These are phyloP conservation scores for Tachystola acroxantha DNA, from an alignment of 2,888 invertebrate species.

Conservation along the genomic window DNA sequence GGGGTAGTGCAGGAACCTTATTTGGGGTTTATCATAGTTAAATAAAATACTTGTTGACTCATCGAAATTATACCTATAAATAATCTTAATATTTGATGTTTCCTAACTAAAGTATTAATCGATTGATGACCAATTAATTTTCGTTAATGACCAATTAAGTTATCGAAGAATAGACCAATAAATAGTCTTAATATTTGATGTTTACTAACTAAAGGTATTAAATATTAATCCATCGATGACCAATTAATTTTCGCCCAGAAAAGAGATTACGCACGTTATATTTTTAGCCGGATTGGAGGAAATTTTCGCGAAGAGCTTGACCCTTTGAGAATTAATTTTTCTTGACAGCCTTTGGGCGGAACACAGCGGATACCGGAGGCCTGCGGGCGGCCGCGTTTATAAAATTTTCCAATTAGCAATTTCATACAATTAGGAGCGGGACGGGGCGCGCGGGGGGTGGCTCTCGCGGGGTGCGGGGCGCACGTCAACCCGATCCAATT, in stretches of 20 bases:
- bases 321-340: conserved; percentile 42
- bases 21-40: too few relatives aligned
- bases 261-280: conserved; percentile 4
- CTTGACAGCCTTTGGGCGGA: conserved; percentile 35
- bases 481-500: conserved; percentile 78
- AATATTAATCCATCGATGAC: conserved; percentile 5
- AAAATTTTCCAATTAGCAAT: conserved; percentile 79
- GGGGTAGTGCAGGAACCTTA: too few relatives aligned
- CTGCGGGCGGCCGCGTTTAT: conserved; percentile 72
- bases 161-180: too few relatives aligned
- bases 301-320: conserved; percentile 24
- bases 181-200: too few relatives aligned
- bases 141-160: too few relatives aligned
- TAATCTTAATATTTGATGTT: too few relatives aligned
- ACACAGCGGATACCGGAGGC: conserved; percentile 43
- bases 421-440: conserved; percentile 75
- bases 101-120: too few relatives aligned
- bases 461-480: conserved; percentile 37
- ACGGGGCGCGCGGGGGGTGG: conserved; percentile 32
- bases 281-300: conserved; percentile 3
- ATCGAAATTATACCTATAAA: too few relatives aligned
- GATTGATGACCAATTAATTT: too few relatives aligned
- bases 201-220: too few relatives aligned
- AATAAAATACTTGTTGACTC: too few relatives aligned
- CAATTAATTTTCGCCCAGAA: conserved; percentile 15